Conservation (phyloP, 2,113 vertebrate genomes). For the Malurus elegans region DNA sequence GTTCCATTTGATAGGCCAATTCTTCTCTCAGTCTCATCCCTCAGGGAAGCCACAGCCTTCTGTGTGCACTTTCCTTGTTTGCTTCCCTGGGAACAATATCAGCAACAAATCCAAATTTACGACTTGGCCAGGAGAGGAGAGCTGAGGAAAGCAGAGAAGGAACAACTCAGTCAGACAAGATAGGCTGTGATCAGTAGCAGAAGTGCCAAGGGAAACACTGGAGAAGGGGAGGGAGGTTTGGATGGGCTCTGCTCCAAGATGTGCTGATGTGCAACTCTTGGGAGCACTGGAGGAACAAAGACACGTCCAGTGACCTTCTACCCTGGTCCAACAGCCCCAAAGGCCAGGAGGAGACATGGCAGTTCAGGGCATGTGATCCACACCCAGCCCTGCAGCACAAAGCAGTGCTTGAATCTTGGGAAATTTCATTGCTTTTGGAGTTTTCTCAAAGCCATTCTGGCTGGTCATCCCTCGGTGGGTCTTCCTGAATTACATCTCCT, state of each 20-base stretch:
- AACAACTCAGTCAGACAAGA: neutral
- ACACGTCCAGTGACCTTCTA: neutral
- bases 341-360: neutral
- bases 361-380: neutral
- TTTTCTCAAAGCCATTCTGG: neutral
- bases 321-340: neutral
- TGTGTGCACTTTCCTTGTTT: neutral
- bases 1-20: neutral
- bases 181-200: neutral
- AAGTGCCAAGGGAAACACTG: neutral
- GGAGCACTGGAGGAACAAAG: neutral
- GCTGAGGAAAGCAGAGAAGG: neutral
- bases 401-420: neutral
- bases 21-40: neutral
- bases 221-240: neutral
- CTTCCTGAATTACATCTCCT: neutral
- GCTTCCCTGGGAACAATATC: neutral
- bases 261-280: neutral
- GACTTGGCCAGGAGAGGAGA: neutral
- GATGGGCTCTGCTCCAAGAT: neutral
- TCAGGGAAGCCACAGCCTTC: neutral
- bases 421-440: neutral
- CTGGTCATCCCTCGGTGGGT: neutral
- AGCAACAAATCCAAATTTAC: constrained; percentile 17
- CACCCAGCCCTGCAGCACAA: neutral